Base-by-base conservation (phyloP, 1,140 invertebrate species). In the Helicoverpa zea region DNA sequence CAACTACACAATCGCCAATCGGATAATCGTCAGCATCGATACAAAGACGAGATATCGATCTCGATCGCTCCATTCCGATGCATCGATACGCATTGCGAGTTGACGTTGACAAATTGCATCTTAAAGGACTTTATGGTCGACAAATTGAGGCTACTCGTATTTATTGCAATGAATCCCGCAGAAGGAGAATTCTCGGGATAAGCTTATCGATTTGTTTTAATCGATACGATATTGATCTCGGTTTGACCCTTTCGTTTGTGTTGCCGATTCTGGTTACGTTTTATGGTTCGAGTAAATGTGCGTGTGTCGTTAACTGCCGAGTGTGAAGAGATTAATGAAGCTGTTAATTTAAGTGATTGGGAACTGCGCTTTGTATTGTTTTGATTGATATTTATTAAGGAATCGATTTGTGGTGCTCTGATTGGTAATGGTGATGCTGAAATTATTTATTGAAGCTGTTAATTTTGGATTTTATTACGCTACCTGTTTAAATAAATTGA, bases 51-150 rank as follows among this genome's bases (percentile, higher is more conserved):
- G 86, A 88, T 90, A 89, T 81, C 75, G 85, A 88, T 88, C 87
- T 87, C 81, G 80, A 88, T 87, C 84, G 83, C 49, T 82, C 79
- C 76, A 81, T 83, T 84, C 79, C 84, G 83, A 91, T 90, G 88
- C 87, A 90, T 91, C 88, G 88, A 90, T 90, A 89, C 88, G 84
- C 85, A 85, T 85, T 86, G 84, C 87, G 77, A 84, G 68, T 80
- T 80, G 90, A 94, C 91, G 87, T 90, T 90, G 91, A 94, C 91
- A 92, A 93, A 93, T 93, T 90, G 87, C 88, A 84, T 83, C 84
- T 89, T 86, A 82, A 83, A 84, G 81, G 82, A 87, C 70, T 88
- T 90, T 89, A 88, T 87, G 84, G 83, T 85, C 68, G 88, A 90
- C 91, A 90, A 92, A 92, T 93, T 92, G 91, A 89, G 86, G 85